Base-by-base conservation (phyloP, 64 coral and sea anemone genomes). In the Stichodactyla mertensii region DNA sequence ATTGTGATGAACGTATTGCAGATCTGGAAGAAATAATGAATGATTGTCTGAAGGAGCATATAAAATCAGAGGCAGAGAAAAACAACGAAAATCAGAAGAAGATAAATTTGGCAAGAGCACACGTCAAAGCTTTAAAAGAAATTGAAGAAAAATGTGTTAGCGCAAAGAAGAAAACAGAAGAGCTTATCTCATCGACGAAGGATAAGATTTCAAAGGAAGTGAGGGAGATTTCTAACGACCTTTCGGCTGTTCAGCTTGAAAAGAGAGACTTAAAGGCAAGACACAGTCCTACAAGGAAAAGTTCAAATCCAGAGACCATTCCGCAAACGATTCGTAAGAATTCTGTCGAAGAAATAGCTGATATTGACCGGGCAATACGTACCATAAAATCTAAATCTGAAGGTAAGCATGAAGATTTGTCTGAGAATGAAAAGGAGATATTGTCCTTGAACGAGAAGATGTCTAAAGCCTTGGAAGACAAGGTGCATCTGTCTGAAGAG, bases 381-480 rank as follows among this genome's bases (percentile, higher is more conserved):
- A 82, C 0, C 10, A 87, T 92, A 36, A 83, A 87, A 18, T 82
- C 84, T 19, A 92, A 80, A 27, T 82, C 55, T 7, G 77, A 83
- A 55, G 84, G 56, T 36, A 51, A 22, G 13, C 61, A 24, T 11
- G 15, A 22, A 20, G 36, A 78, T 22, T 5, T 83, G 31, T 87
- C 90, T 28, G 77, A 86, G 5, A 82, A 26, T 3, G 90, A 92
- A 18, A 61, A 67, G 23, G 90, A 87, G 59, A 87, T 92, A 20
- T 16, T 92, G 4, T 92, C 61, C 55, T 78, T 92, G 45, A 92
- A 92, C 60, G 81, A 86, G 5, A 92, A 83, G 66, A 87, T 92
- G 77, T 78, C 59, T 23, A 66, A 78, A 10, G 28, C 80, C 23
- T 64, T 92, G 51, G 78, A 92, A 16, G 90, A 92, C 16, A 87